Base-by-base conservation (phyloP, 2,797 vertebrate species). In the Melanogrammus aeglefinus region DNA sequence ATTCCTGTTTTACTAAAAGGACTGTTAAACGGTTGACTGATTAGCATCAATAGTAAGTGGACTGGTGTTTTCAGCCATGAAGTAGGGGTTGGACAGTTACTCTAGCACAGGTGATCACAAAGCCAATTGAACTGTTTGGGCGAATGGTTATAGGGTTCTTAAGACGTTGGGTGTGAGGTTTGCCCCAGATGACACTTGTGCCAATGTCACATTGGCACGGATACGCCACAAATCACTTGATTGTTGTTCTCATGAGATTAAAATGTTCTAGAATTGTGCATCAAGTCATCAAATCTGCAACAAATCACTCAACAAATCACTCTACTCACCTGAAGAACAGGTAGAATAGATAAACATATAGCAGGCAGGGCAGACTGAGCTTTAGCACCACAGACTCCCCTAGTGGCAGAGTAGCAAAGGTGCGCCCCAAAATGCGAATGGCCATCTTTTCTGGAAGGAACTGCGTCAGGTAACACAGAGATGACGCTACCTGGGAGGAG, bases 281-380 rank as follows among this genome's bases (percentile, higher is more conserved):
- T 27, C n/a, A 12, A n/a, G n/a, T n/a, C n/a, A n/a, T n/a, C n/a
- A 18, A 51, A 66, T n/a, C 41, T 16, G 29, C 29, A 75, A 51
- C 4, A 24, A n/a, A 7, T 38, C 75, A 33, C 74, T 6, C 10
- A 24, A 6, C 2, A 75, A 72, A 78, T 16, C 8, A 2, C 74
- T 0, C 14, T 12, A 14, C 89, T 92, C 71, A 94, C 94, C 93
- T 95, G 88, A 97, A 97, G 93, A 98, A 97, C 78, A 97, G 93
- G 86, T 95, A 99, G 83, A 98, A 96, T 66, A 99, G 92, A 85
- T 97, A 97, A 78, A 96, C 12, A 76, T 98, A 99, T 1, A 99
- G 91, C 83, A 99, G 83, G 81, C 97, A 98, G 0, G 98, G 97
- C 1, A 98, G 16, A 78, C 98, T 97, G 78, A 97, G 78, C 2